Evolutionary conservation across 2,113 vertebrate genomes (phyloP).

Genomic region (Argyrosomus japonicus): DNA sequence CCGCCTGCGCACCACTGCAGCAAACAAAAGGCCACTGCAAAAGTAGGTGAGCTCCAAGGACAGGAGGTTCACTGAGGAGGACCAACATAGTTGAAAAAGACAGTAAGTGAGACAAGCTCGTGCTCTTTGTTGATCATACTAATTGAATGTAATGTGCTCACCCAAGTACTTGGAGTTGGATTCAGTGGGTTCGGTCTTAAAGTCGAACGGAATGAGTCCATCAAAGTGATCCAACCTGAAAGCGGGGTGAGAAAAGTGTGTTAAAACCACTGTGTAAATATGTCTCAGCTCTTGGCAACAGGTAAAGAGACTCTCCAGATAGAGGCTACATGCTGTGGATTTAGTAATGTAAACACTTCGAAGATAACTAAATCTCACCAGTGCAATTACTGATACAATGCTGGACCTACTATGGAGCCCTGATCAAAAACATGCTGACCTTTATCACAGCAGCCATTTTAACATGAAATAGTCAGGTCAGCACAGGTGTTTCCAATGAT

Average conservation of each 20-base stretch:
- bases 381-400: not conserved
- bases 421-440: not conserved
- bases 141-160: constrained; percentile 54
- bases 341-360: not conserved
- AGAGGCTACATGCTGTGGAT: not conserved
- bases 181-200: constrained; percentile 88
- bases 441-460: no score
- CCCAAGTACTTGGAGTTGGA: constrained; percentile 88
- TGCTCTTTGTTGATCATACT: not conserved
- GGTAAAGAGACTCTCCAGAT: not conserved
- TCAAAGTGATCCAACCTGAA: constrained; percentile 86
- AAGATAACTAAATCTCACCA: not conserved
- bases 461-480: no score
- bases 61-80: constrained; percentile 80
- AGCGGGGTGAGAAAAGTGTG: not conserved
- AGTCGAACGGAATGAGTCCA: constrained; percentile 89
- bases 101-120: not conserved
- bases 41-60: constrained; percentile 90
- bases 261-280: not conserved
- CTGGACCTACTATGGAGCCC: not conserved
- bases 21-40: constrained; percentile 87
- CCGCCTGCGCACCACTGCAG: constrained; percentile 87
- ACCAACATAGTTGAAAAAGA: not conserved
- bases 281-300: not conserved
- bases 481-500: no score